Conservation (phyloP, 2,888 invertebrate species). For the Dione vanillae region DNA sequence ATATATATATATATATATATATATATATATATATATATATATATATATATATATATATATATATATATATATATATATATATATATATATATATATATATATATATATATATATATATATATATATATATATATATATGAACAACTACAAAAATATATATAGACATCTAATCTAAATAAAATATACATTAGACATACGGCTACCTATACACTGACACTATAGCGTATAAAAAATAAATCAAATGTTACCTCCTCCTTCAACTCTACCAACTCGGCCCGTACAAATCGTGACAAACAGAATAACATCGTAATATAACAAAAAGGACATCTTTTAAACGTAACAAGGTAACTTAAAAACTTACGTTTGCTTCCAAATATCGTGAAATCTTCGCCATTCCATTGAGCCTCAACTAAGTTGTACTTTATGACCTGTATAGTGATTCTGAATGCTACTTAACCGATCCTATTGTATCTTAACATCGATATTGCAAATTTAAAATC, state of each 20-base stretch:
- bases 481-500: conserved; percentile 60
- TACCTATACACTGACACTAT: conserved; percentile 73
- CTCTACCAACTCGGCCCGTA: conserved; percentile 38
- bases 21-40: conserved; percentile 66
- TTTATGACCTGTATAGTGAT: conserved; percentile 69
- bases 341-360: conserved; percentile 74
- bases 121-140: conserved; percentile 62
- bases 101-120: conserved; percentile 59
- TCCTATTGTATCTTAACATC: conserved; percentile 71
- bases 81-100: conserved; percentile 66
- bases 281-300: conserved; percentile 43
- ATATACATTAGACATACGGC: conserved; percentile 68
- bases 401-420: conserved; percentile 77
- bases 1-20: conserved; percentile 59
- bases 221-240: conserved; percentile 77
- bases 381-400: conserved; percentile 51
- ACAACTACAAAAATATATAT: conserved; percentile 66
- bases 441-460: conserved; percentile 57
- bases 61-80: conserved; percentile 59
- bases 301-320: conserved; percentile 59
- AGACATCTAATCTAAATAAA: conserved; percentile 66
- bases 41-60: conserved; percentile 63
- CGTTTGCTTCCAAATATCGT: not conserved
- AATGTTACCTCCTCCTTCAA: conserved; percentile 64
- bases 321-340: conserved; percentile 60